These are phyloP conservation scores for Camponotus pennsylvanicus DNA, from an alignment of 1,140 invertebrate species.

Conservation along the genomic window DNA sequence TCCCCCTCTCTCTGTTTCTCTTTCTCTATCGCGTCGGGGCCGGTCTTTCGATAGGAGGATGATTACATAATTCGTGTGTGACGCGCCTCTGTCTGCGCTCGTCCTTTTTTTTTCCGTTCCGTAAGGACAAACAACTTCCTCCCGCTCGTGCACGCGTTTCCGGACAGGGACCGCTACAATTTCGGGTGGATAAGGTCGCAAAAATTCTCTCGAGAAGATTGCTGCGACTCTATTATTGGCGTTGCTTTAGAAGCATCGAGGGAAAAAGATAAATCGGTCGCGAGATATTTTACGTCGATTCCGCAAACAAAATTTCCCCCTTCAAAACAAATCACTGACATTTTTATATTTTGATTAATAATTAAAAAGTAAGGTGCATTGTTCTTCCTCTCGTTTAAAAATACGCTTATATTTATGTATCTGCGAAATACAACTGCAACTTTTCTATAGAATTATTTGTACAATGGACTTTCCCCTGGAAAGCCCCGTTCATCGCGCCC, in stretches of 20 bases:
- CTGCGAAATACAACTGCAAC: background rate
- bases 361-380: slow-evolving; percentile 23
- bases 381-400: background rate
- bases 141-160: background rate
- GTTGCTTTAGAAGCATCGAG: background rate
- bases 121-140: slow-evolving; percentile 30
- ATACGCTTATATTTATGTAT: background rate
- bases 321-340: background rate
- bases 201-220: slow-evolving; percentile 8
- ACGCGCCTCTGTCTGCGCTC: background rate
- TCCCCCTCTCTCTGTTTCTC: background rate
- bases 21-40: background rate
- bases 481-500: background rate
- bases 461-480: background rate
- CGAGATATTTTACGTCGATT: slow-evolving; percentile 5
- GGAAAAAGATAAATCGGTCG: background rate
- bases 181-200: slow-evolving; percentile 16
- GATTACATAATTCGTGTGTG: slow-evolving; percentile 35
- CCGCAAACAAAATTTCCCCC: background rate
- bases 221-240: background rate
- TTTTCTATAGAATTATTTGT: slow-evolving; percentile 34
- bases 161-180: slow-evolving; percentile 12
- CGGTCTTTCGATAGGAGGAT: slow-evolving; percentile 30
- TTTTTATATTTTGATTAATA: slow-evolving; percentile 31
- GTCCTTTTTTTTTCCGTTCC: slow-evolving; percentile 12